These are phyloP conservation scores for Acanthiza pusilla DNA, from an alignment of 2,797 vertebrate species.

Conservation along the genomic window DNA sequence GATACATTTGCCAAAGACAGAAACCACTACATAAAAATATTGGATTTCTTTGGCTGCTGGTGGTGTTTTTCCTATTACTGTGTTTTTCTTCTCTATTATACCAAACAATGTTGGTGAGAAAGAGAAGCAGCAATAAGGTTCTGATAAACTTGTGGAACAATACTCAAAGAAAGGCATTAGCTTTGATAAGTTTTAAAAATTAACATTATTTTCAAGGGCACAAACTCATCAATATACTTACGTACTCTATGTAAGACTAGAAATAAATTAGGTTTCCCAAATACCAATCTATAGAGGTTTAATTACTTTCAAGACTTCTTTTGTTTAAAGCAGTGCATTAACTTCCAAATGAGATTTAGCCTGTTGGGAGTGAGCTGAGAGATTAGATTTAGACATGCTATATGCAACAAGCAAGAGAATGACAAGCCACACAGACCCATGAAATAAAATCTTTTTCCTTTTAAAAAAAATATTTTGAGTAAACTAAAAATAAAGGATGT, in stretches of 20 bases:
- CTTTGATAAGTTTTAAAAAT: background rate
- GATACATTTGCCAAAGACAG: background rate
- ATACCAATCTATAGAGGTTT: background rate
- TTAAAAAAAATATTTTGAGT: background rate
- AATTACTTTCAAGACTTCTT: background rate
- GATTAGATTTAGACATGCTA: background rate
- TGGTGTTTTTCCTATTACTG: background rate
- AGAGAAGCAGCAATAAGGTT: background rate
- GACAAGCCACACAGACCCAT: background rate
- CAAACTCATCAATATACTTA: background rate
- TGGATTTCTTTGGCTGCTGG: background rate
- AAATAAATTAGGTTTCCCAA: background rate
- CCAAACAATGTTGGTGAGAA: background rate
- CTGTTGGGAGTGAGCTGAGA: background rate
- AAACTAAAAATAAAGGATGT: background rate
- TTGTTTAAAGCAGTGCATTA: background rate
- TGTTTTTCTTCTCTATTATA: background rate
- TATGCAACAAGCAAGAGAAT: background rate
- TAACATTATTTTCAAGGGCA: background rate
- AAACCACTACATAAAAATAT: background rate
- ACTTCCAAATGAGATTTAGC: background rate
- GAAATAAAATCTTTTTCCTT: background rate
- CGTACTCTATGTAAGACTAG: background rate
- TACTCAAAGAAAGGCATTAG: background rate
- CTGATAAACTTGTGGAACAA: background rate